Percentiles rank a stretch among this genome's conserved stretches.
Evolutionary conservation across 2,113 vertebrate species (phyloP).

Genomic region (Geococcyx californianus): DNA sequence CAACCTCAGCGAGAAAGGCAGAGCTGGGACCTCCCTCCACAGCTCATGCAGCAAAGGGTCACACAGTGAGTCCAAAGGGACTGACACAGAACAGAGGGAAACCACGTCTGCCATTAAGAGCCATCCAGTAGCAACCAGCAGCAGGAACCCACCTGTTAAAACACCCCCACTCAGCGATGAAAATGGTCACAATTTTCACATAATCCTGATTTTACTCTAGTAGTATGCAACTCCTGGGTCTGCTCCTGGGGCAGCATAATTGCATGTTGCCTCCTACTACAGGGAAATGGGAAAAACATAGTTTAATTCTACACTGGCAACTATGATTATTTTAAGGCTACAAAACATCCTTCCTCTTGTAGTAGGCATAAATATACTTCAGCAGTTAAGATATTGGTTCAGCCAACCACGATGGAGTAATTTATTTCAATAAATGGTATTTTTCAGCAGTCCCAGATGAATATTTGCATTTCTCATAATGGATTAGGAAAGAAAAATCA

Average conservation of each 20-base stretch:
- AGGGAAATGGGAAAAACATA: not conserved
- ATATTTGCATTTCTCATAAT: constrained; percentile 13
- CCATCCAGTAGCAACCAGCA: not conserved
- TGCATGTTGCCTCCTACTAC: not conserved
- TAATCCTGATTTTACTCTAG: not conserved
- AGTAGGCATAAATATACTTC: not conserved
- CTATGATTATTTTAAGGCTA: not conserved
- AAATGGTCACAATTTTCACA: not conserved
- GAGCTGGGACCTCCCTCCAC: not conserved
- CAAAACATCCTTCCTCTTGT: not conserved
- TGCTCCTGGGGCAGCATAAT: not conserved
- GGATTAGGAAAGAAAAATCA: not conserved
- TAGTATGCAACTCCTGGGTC: not conserved
- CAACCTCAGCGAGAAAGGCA: not conserved
- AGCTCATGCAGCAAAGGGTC: not conserved
- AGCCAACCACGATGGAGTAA: not conserved
- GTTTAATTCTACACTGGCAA: not conserved
- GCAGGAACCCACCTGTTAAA: not conserved
- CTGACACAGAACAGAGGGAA: not conserved
- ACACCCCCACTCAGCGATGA: not conserved
- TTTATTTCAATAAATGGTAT: constrained; percentile 7
- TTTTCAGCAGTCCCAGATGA: not conserved
- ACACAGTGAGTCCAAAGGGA: fast-evolving
- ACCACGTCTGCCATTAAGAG: not conserved
- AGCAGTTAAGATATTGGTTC: not conserved